Evolutionary conservation across 2,113 vertebrate species (phyloP).

Genomic region (Gobio gobio): DNA sequence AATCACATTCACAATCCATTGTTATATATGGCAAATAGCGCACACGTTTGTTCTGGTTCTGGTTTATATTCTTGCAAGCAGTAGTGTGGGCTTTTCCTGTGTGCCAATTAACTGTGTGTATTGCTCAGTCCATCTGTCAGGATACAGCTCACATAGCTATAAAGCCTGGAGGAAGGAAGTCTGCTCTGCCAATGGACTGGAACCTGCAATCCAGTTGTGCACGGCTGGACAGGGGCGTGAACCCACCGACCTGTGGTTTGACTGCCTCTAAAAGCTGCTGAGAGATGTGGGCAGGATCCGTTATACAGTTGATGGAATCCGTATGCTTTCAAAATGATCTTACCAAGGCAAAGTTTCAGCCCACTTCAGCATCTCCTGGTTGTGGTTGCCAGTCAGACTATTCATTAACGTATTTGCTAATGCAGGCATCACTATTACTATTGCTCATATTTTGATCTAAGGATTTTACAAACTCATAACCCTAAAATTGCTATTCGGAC

Average conservation of each 20-base stretch:
- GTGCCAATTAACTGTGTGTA: slow-evolving; percentile 20
- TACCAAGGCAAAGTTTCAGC: neutral
- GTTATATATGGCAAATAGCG: neutral
- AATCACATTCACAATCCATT: neutral
- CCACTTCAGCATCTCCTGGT: neutral
- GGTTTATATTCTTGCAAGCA: slow-evolving; percentile 46
- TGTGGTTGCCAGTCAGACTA: neutral
- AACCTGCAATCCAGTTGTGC: slow-evolving; percentile 46
- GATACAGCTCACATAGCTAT: slow-evolving; percentile 45
- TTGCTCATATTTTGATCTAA: too few relatives aligned
- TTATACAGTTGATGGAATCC: neutral
- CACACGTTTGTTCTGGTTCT: slow-evolving; percentile 16
- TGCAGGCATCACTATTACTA: neutral
- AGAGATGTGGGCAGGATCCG: neutral
- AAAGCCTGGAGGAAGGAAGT: slow-evolving; percentile 57
- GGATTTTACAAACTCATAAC: too few relatives aligned
- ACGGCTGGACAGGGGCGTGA: slow-evolving; percentile 42
- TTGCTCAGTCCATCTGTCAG: slow-evolving; percentile 40
- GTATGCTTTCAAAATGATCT: slow-evolving; percentile 1
- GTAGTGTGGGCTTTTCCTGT: neutral
- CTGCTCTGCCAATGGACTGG: slow-evolving; percentile 54
- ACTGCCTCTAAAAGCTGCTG: neutral
- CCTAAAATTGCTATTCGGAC: too few relatives aligned
- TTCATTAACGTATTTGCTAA: neutral
- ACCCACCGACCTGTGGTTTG: slow-evolving; percentile 13